Evolutionary conservation across 2,113 vertebrate species (phyloP).

Genomic region (Cygnus buccinator): DNA sequence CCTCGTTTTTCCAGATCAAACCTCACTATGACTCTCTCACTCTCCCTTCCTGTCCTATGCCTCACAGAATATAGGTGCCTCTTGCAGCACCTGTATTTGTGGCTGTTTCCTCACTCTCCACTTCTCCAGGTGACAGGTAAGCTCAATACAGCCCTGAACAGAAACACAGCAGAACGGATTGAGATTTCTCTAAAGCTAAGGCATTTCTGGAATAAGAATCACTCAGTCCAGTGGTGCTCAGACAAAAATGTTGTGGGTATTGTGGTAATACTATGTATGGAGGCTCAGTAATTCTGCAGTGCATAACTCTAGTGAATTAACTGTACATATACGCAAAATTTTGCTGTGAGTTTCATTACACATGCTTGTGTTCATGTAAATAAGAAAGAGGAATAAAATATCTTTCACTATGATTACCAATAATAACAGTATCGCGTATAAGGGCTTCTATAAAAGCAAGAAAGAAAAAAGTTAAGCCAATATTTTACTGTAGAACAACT

Average conservation of each 20-base stretch:
- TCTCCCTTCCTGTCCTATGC: not conserved
- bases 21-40: not conserved
- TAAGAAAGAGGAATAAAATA: not conserved
- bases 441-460: not conserved
- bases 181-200: not conserved
- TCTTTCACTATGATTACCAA: not conserved
- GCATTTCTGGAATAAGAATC: not conserved
- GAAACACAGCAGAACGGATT: not conserved
- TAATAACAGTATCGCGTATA: not conserved
- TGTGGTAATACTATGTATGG: not conserved
- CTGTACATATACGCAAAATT: not conserved
- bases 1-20: not conserved
- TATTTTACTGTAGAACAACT: not conserved
- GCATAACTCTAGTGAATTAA: not conserved
- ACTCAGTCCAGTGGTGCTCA: not conserved
- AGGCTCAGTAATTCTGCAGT: not conserved
- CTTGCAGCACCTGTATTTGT: not conserved
- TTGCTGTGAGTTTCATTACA: not conserved
- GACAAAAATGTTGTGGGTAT: not conserved
- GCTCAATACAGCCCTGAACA: not conserved
- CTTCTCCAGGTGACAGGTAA: not conserved
- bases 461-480: not conserved
- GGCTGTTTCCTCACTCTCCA: not conserved
- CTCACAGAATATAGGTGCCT: not conserved
- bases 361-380: not conserved